These are phyloP conservation scores for Drosophila teissieri DNA, from an alignment of 1,140 invertebrate genomes.

Conservation along the genomic window DNA sequence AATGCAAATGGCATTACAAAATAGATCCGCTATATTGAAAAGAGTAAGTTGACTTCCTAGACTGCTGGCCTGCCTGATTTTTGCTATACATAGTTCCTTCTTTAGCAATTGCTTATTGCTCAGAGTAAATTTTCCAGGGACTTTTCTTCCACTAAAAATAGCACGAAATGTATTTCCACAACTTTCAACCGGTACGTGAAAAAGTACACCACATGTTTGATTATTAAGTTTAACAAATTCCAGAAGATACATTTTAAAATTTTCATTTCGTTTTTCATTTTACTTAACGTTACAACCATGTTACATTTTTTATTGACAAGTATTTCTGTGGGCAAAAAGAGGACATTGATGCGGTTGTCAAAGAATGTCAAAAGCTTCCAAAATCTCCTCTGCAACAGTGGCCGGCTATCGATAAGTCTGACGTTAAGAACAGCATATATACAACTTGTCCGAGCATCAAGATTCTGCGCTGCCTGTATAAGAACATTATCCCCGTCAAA, in stretches of 20 bases:
- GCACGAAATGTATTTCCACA: conserved; percentile 28
- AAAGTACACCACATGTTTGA: conserved; percentile 45
- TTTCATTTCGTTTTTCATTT: conserved; percentile 10
- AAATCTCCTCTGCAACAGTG: conserved; percentile 21
- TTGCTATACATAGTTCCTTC: neutral
- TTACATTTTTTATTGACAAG: conserved; percentile 37
- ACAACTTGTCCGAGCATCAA: neutral
- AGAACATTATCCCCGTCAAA: conserved; percentile 14
- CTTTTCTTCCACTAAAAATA: conserved; percentile 34
- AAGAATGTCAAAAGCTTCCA: conserved; percentile 57
- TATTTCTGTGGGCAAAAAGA: conserved; percentile 49
- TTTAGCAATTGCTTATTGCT: neutral
- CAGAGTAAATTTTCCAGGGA: neutral
- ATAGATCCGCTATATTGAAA: conserved; percentile 26
- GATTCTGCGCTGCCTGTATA: conserved; percentile 11
- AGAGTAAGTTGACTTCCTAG: conserved; percentile 5
- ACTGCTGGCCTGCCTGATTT: conserved; percentile 33
- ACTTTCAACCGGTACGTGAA: conserved; percentile 41
- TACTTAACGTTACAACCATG: conserved; percentile 47
- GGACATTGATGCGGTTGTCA: conserved; percentile 23
- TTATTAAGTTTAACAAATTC: conserved; percentile 48
- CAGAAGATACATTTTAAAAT: conserved; percentile 42
- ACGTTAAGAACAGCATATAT: conserved; percentile 51
- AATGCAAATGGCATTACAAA: conserved; percentile 6
- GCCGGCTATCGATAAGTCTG: conserved; percentile 3